Evolutionary conservation across 2,888 invertebrate genomes (phyloP), one percentile per base, ranked within the genome.

Genomic region (Lasioglossum leucozonium): DNA sequence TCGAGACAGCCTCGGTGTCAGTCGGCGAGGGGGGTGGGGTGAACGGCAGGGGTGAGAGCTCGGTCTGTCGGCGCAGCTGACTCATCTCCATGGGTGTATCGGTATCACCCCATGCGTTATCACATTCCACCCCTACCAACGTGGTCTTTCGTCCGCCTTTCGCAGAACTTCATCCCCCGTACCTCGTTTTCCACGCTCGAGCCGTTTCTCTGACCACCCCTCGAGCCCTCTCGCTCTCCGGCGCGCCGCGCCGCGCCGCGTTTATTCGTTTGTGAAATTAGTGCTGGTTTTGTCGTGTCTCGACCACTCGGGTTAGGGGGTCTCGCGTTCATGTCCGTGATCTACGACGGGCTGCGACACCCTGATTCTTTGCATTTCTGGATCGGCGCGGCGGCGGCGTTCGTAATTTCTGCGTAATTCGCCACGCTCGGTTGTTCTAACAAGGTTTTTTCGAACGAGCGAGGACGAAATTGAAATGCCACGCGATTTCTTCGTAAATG

Each of bases 211-310:
- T 90, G 88, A 88, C 89, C 92, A 90, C 88, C 88, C 89, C 81
- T 30, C 79, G 76, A n/a, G 37, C 93, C 37, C 34, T 10, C n/a
- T 37, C 37, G 22, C 18, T 11, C 34, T 47, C 22, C 11, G 30
- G 34, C 8, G 0, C 51, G 88, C 87, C 89, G 92, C 93, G 94
- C 93, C 8, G 0, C 51, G 88, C 87, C 89, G 92, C 93, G 94
- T 93, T 94, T 94, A 94, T 94, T 95, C 95, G 94, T 93, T 95
- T 95, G 95, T 95, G 94, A 95, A 95, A 95, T 95, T 94, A 95
- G 94, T 94, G 91, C 95, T 94, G 95, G 94, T 95, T 91, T 89
- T 87, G 90, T 90, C 91, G 91, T 88, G 84, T 86, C 90, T 86
- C 85, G 84, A 81, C 81, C 84, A 34, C 42, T 40, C 55, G 47